These are phyloP conservation scores for Gambelia wislizenii DNA, from an alignment of 2,797 vertebrate species.

Conservation along the genomic window DNA sequence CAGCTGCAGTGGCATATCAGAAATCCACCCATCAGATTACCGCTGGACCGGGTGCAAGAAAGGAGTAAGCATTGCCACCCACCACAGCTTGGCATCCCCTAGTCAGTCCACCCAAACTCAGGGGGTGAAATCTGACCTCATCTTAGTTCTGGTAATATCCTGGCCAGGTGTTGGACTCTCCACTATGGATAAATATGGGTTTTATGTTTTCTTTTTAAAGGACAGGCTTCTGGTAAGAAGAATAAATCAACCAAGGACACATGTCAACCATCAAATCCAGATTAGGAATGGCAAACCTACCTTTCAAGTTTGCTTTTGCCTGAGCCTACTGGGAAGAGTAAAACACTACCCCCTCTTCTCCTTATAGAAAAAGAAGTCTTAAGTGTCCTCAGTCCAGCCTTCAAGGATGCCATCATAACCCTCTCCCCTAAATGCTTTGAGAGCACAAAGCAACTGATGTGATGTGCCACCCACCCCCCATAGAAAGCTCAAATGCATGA, in stretches of 20 bases:
- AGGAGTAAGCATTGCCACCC: neutral
- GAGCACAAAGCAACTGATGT: neutral
- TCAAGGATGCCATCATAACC: neutral
- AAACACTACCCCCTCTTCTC: no score
- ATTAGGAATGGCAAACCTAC: no score
- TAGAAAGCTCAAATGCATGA: neutral
- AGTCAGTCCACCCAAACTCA: neutral
- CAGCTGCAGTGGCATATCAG: neutral
- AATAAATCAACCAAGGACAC: accelerated
- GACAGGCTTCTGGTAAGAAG: neutral
- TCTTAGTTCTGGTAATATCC: neutral
- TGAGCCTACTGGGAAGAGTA: no score
- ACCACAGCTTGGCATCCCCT: neutral
- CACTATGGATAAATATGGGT: accelerated
- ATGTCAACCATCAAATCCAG: accelerated
- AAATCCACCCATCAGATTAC: neutral
- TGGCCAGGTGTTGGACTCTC: neutral
- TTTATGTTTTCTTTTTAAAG: neutral
- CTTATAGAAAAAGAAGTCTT: neutral
- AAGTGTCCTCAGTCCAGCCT: neutral
- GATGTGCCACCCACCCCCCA: no score
- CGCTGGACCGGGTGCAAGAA: no score
- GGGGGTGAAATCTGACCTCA: neutral
- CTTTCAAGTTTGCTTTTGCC: neutral
- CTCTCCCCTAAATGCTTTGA: neutral